A percentile compares a stretch with the other conserved stretches of the same genome.
phyloP scores from a whole-genome alignment of 2,888 invertebrate species.

The Aphidius colemani region DNA sequence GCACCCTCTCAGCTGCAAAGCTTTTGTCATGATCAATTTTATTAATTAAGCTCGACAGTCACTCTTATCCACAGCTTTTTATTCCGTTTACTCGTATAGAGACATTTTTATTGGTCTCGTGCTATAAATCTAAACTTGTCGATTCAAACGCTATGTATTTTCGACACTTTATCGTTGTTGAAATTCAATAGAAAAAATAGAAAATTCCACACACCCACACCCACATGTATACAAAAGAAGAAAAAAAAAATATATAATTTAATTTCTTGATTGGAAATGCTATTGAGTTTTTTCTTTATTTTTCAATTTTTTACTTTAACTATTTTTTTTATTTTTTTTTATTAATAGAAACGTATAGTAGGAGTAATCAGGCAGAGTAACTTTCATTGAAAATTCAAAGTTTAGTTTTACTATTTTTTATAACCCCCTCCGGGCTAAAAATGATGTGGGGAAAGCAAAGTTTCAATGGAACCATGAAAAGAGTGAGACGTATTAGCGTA shows the following conservation, averaged over 20 bases:
- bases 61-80: constrained; percentile 20
- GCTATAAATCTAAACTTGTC: constrained; percentile 23
- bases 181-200: constrained; percentile 19
- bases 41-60: constrained; percentile 19
- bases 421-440: neutral
- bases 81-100: constrained; percentile 15
- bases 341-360: constrained; percentile 28
- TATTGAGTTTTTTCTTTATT: constrained; percentile 22
- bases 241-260: constrained; percentile 23
- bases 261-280: constrained; percentile 29
- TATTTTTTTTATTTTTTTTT: constrained; percentile 23
- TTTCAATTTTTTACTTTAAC: constrained; percentile 6
- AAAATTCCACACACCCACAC: constrained; percentile 12
- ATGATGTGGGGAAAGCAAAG: neutral
- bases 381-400: constrained; percentile 49
- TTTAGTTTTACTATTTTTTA: constrained; percentile 53
- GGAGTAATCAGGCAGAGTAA: constrained; percentile 50
- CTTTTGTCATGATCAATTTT: constrained; percentile 19
- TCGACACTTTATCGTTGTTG: constrained; percentile 17
- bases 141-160: constrained; percentile 25
- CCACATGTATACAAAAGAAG: neutral
- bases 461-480: constrained; percentile 18
- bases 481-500: constrained; percentile 45
- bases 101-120: constrained; percentile 27
- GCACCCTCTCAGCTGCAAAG: neutral